phyloP scores from a whole-genome alignment of 2,888 invertebrate genomes.

The Apamea anceps region DNA sequence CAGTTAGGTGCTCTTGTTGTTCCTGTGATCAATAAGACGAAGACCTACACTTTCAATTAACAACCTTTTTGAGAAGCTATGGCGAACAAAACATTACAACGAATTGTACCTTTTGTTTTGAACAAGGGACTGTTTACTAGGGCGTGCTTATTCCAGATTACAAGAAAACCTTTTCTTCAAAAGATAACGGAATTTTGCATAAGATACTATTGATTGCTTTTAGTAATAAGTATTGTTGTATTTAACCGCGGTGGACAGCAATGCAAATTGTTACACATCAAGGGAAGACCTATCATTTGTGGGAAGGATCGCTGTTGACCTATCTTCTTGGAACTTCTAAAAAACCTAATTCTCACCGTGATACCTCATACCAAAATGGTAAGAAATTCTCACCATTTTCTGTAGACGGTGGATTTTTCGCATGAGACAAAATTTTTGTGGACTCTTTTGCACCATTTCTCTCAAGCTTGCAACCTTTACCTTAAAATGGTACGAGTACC shows the following conservation, averaged over 20 bases:
- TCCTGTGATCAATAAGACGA: slow-evolving; percentile 3
- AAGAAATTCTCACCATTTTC: background rate
- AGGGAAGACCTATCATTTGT: background rate
- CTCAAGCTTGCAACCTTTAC: background rate
- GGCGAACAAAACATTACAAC: slow-evolving; percentile 28
- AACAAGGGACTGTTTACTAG: slow-evolving; percentile 28
- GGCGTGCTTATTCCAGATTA: slow-evolving; percentile 31
- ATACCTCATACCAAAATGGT: too few relatives aligned
- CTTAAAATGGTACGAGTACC: background rate
- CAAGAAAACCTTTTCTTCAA: slow-evolving; percentile 41
- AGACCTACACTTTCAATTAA: background rate
- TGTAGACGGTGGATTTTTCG: background rate
- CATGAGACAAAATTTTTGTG: too few relatives aligned
- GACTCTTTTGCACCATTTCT: too few relatives aligned
- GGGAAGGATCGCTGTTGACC: background rate
- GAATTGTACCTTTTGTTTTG: slow-evolving; percentile 42
- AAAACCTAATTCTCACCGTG: background rate
- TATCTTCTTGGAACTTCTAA: slow-evolving; percentile 1
- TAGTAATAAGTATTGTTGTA: slow-evolving; percentile 20
- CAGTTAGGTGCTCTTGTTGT: background rate
- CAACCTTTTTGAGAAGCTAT: slow-evolving; percentile 10
- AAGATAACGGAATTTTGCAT: slow-evolving; percentile 27
- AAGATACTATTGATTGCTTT: slow-evolving; percentile 18
- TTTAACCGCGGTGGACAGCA: background rate
- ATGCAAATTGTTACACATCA: slow-evolving; percentile 19